Evolutionary conservation across 1,140 invertebrate genomes (phyloP).

Genomic region (Ditylenchus dipsaci): DNA sequence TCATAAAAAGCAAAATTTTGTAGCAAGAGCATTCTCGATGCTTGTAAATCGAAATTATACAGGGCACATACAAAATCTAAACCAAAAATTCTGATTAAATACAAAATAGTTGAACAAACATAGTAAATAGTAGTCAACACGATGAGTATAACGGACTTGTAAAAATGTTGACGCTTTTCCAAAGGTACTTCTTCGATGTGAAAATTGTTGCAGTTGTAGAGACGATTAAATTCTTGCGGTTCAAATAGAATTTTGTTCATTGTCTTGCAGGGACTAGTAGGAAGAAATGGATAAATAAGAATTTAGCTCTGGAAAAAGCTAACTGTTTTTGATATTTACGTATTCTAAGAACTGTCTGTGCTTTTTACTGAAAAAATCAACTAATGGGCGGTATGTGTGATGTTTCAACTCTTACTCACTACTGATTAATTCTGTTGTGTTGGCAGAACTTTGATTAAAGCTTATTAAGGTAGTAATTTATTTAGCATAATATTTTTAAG

Average conservation of each 20-base stretch:
- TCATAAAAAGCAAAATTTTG: constrained; percentile 20
- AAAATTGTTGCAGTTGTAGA: constrained; percentile 18
- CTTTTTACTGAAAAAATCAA: too few species aligned
- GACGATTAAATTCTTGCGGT: constrained; percentile 10
- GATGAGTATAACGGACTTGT: background rate
- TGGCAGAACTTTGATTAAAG: too few species aligned
- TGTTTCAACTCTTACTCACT: too few species aligned
- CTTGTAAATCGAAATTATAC: background rate
- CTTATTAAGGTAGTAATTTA: too few species aligned
- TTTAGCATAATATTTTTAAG: too few species aligned
- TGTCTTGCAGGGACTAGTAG: too few species aligned
- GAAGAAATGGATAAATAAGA: too few species aligned
- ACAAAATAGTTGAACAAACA: background rate
- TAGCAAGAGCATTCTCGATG: background rate
- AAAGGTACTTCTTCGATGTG: constrained; percentile 8
- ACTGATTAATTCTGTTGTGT: too few species aligned
- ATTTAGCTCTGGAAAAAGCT: too few species aligned
- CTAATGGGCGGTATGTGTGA: too few species aligned
- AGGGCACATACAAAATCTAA: background rate
- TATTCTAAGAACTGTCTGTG: too few species aligned
- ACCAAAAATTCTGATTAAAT: background rate
- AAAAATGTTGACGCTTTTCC: constrained; percentile 7
- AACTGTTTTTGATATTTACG: too few species aligned
- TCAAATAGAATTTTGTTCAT: constrained; percentile 10
- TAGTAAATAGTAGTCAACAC: constrained; percentile 4